These are phyloP conservation scores for Eristalis arbustorum DNA, from an alignment of 2,888 invertebrate genomes.

Conservation along the genomic window DNA sequence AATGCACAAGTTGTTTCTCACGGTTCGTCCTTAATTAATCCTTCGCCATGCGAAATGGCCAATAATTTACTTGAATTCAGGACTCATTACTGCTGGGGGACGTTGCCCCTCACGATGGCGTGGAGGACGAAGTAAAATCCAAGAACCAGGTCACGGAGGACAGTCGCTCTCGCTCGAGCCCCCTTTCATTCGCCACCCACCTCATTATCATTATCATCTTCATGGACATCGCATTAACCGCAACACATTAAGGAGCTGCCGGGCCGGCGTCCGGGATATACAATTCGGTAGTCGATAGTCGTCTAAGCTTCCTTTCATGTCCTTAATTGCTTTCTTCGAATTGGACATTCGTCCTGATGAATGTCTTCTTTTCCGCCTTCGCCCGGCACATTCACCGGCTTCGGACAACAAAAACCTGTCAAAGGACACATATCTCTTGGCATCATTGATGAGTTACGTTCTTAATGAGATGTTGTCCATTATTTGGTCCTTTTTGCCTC, in stretches of 20 bases:
- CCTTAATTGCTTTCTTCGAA: slow-evolving; percentile 79
- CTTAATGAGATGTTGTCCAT: slow-evolving; percentile 78
- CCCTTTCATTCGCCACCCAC: slow-evolving; percentile 47
- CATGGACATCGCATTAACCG: slow-evolving; percentile 69
- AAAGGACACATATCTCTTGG: slow-evolving; percentile 73
- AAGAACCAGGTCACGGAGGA: slow-evolving; percentile 67
- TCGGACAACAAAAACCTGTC: slow-evolving; percentile 73
- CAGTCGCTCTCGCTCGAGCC: slow-evolving; percentile 12
- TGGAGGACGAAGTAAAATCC: slow-evolving; percentile 48
- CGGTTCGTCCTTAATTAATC: slow-evolving; percentile 74
- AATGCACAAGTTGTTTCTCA: slow-evolving; percentile 74
- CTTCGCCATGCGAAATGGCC: slow-evolving; percentile 72
- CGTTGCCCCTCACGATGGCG: too few species aligned
- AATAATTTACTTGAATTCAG: slow-evolving; percentile 72
- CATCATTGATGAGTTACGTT: slow-evolving; percentile 76
- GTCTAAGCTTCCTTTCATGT: slow-evolving; percentile 80
- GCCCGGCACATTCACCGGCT: slow-evolving; percentile 70
- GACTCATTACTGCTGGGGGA: slow-evolving; percentile 51
- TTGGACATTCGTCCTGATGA: slow-evolving; percentile 64
- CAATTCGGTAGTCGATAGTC: slow-evolving; percentile 55
- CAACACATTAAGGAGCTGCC: slow-evolving; percentile 60
- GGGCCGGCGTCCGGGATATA: slow-evolving; percentile 21
- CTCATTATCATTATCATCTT: slow-evolving; percentile 69
- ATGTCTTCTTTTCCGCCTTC: slow-evolving; percentile 68
- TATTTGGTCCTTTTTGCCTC: slow-evolving; percentile 54